A percentile compares a stretch with the other conserved stretches of the same genome.
Conservation (phyloP, 2,797 vertebrate species). For the Anableps anableps region DNA sequence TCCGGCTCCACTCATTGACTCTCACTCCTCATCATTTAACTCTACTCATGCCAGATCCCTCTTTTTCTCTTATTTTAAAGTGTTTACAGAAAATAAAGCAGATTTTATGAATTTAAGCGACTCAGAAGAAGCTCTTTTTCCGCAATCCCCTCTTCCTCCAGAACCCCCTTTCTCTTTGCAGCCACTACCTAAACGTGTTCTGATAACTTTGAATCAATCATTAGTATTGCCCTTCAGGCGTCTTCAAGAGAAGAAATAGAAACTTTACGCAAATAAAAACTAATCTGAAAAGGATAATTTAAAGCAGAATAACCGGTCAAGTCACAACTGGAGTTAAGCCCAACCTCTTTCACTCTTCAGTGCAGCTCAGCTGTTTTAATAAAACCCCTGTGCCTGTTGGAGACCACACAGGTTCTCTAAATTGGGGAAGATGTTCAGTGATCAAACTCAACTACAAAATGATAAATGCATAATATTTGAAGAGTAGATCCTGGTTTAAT, state of each 20-base stretch:
- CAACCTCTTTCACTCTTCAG: not conserved
- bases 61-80: too few relatives aligned
- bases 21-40: slow-evolving; percentile 43
- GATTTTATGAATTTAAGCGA: not conserved
- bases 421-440: not conserved
- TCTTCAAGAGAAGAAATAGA: not conserved
- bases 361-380: not conserved
- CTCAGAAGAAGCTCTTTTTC: not conserved
- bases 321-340: not conserved
- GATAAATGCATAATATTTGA: not conserved
- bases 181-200: not conserved
- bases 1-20: slow-evolving; percentile 21
- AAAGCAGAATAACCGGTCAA: slow-evolving; percentile 1
- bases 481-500: not conserved
- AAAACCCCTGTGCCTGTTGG: not conserved
- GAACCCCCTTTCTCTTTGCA: not conserved
- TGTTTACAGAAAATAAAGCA: too few relatives aligned
- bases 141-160: not conserved
- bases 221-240: not conserved
- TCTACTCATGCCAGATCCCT: slow-evolving; percentile 39
- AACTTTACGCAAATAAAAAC: not conserved
- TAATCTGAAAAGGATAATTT: not conserved
- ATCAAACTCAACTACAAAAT: not conserved
- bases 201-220: slow-evolving; percentile 3
- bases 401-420: not conserved